A percentile compares a stretch with the other conserved stretches of the same genome.
phyloP scores from a whole-genome alignment of 2,888 invertebrate species.

The Limnephilus rhombicus region DNA sequence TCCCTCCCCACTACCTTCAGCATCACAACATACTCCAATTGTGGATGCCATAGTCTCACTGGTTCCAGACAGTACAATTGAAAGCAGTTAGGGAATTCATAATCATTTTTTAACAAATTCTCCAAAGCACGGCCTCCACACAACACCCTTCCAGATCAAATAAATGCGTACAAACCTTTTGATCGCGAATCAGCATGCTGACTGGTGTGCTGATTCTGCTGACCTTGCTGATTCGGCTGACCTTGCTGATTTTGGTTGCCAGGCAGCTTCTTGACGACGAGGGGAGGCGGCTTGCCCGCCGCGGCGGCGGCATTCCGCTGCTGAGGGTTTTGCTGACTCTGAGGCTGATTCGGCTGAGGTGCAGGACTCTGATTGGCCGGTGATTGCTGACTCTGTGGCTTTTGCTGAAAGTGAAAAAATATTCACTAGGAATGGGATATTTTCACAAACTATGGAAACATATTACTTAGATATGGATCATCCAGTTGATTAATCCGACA shows the following conservation, averaged over 20 bases:
- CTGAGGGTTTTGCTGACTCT: constrained; percentile 62
- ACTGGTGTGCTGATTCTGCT: not conserved
- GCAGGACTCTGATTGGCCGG: constrained; percentile 67
- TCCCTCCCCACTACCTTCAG: too few relatives aligned
- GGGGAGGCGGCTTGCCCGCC: constrained; percentile 23
- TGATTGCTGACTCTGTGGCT: constrained; percentile 66
- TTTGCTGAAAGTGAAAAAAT: constrained; percentile 65
- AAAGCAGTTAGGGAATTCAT: too few relatives aligned
- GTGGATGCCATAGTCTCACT: too few relatives aligned
- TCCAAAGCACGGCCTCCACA: too few relatives aligned
- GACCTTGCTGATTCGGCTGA: not conserved
- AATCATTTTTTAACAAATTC: too few relatives aligned
- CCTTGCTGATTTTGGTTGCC: not conserved
- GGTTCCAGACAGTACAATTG: too few relatives aligned
- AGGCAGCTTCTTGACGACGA: not conserved
- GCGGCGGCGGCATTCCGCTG: constrained; percentile 23
- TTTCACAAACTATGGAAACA: too few relatives aligned
- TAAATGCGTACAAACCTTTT: not conserved
- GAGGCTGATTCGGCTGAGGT: constrained; percentile 66
- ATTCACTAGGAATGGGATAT: not conserved
- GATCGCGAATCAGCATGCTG: not conserved
- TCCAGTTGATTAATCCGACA: too few relatives aligned
- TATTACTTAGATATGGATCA: too few relatives aligned
- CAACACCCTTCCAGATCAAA: too few relatives aligned
- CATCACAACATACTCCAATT: too few relatives aligned